phyloP scores from a whole-genome alignment of 2,888 invertebrate genomes.

The Cryptocheilus praepositus region DNA sequence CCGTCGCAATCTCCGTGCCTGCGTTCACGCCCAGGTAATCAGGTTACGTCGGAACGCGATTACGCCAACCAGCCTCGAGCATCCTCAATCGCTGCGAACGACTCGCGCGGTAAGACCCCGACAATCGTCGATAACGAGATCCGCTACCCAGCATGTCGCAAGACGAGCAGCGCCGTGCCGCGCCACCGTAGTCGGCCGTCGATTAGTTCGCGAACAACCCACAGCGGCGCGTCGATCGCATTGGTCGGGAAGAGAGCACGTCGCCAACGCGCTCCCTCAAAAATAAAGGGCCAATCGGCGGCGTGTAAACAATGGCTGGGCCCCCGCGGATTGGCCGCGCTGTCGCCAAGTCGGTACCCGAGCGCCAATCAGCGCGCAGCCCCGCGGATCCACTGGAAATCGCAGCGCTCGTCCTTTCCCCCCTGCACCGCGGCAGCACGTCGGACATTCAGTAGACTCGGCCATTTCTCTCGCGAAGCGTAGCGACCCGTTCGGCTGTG shows the following conservation, averaged over 20 bases:
- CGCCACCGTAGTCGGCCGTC: too few species aligned
- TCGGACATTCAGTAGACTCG: slow-evolving; percentile 68
- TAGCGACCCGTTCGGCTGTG: slow-evolving; percentile 50
- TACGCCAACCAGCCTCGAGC: too few species aligned
- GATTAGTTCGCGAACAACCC: too few species aligned
- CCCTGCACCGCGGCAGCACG: slow-evolving; percentile 45
- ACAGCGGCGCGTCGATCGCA: not conserved
- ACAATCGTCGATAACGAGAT: too few species aligned
- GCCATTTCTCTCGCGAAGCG: slow-evolving; percentile 72
- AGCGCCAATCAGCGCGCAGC: slow-evolving; percentile 45
- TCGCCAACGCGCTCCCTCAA: slow-evolving; percentile 46
- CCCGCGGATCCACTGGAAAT: slow-evolving; percentile 35
- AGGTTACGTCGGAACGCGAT: too few species aligned
- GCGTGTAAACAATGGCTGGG: slow-evolving; percentile 66
- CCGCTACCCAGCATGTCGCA: too few species aligned
- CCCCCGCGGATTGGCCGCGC: slow-evolving; percentile 57
- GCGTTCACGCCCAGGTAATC: too few species aligned
- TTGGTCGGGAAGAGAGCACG: slow-evolving; percentile 20
- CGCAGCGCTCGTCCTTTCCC: slow-evolving; percentile 43
- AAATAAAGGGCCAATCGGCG: slow-evolving; percentile 63
- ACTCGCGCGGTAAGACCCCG: too few species aligned
- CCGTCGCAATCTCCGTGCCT: too few species aligned
- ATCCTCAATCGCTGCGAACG: too few species aligned
- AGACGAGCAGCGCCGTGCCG: too few species aligned
- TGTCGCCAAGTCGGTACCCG: slow-evolving; percentile 68